Evolutionary conservation across 2,797 vertebrate genomes (phyloP).

Genomic region (Potorous gilbertii): DNA sequence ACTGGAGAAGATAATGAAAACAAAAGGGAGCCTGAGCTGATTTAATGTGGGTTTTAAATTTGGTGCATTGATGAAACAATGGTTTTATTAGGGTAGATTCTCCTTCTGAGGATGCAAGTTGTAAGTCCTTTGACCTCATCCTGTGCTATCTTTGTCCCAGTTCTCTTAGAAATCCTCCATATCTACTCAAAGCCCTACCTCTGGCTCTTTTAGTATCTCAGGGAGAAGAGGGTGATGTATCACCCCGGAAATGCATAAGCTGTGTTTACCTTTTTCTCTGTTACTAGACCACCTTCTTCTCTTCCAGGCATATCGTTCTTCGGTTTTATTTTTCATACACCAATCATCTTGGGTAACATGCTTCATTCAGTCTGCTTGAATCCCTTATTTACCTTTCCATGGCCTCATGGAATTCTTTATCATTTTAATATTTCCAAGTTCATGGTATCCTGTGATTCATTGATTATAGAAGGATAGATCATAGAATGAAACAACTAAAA

Average conservation of each 20-base stretch:
- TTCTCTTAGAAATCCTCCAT: not conserved
- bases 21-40: not conserved
- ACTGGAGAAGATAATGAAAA: slow-evolving; percentile 12
- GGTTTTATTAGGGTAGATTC: not conserved
- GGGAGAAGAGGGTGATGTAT: not conserved
- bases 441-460: not conserved
- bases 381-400: not conserved
- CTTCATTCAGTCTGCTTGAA: not conserved
- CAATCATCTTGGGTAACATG: not conserved
- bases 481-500: no score
- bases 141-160: not conserved
- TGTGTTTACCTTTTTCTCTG: not conserved
- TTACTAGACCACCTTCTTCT: not conserved
- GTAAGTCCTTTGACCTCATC: not conserved
- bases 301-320: not conserved
- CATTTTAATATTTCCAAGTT: not conserved
- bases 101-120: not conserved
- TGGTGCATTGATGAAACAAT: not conserved
- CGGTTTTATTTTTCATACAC: not conserved
- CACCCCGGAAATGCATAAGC: not conserved
- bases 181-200: not conserved
- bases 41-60: not conserved
- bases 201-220: not conserved
- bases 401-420: not conserved
- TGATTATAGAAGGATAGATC: not conserved